These are phyloP conservation scores for Conistra vaccinii DNA, from an alignment of 2,888 invertebrate species.

Conservation along the genomic window DNA sequence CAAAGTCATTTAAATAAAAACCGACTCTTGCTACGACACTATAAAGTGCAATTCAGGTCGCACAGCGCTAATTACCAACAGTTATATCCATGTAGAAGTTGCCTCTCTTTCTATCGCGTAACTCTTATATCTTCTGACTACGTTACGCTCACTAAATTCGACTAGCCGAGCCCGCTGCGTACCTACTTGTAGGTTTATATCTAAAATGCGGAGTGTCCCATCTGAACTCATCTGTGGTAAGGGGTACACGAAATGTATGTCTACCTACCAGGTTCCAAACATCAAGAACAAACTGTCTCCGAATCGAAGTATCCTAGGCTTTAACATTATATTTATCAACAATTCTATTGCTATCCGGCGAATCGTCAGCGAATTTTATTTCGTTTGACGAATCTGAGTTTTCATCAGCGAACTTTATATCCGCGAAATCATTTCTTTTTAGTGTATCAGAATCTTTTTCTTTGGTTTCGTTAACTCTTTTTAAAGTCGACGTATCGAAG, in stretches of 20 bases:
- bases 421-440: slow-evolving; percentile 91
- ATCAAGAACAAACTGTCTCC: slow-evolving; percentile 51
- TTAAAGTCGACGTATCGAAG: slow-evolving; percentile 84
- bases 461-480: slow-evolving; percentile 92
- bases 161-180: too few species aligned
- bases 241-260: slow-evolving; percentile 43
- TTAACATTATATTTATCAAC: slow-evolving; percentile 84
- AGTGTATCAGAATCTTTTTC: slow-evolving; percentile 90
- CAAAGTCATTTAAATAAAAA: too few species aligned
- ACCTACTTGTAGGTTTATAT: too few species aligned
- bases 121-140: too few species aligned
- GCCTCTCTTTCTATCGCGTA: too few species aligned
- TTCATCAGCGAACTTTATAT: slow-evolving; percentile 94
- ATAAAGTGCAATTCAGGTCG: too few species aligned
- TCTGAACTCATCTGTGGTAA: slow-evolving; percentile 1
- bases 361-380: slow-evolving; percentile 87
- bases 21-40: too few species aligned
- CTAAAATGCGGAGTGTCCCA: too few species aligned
- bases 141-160: too few species aligned
- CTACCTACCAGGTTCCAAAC: slow-evolving; percentile 55
- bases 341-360: slow-evolving; percentile 86
- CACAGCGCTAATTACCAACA: too few species aligned
- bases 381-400: slow-evolving; percentile 91
- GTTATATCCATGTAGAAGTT: too few species aligned
- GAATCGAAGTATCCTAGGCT: slow-evolving; percentile 68